Conservation (phyloP, 2,113 vertebrate genomes). For the Alouatta palliata region DNA sequence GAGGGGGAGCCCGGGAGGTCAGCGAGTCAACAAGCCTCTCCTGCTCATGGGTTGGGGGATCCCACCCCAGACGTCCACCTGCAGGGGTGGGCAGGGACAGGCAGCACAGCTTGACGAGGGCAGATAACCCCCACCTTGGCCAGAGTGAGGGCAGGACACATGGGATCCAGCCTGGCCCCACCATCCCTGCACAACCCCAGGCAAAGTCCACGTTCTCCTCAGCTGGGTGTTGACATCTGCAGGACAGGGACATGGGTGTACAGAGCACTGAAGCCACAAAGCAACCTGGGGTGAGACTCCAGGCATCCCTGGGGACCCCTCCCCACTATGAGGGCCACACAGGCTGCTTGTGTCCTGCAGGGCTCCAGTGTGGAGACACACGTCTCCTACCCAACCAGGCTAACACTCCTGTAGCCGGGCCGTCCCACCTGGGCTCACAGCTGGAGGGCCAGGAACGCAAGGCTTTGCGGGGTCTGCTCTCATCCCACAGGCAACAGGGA, state of each 20-base stretch:
- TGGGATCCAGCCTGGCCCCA: not conserved
- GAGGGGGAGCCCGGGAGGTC: not conserved
- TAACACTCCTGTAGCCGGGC: too few relatives aligned
- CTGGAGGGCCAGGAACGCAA: not conserved
- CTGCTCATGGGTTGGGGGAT: too few relatives aligned
- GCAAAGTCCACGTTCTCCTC: not conserved
- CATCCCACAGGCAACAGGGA: not conserved
- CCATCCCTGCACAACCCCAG: not conserved
- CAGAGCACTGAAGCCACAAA: slow-evolving; percentile 42
- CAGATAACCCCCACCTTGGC: not conserved
- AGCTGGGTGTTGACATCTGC: not conserved
- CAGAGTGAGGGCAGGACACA: not conserved
- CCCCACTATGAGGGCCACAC: not conserved
- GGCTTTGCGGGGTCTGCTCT: not conserved
- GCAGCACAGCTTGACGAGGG: not conserved
- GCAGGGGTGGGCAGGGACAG: not conserved
- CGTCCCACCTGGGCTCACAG: rapidly evolving
- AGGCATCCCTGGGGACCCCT: rapidly evolving
- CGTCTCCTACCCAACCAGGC: not conserved
- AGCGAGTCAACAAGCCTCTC: not conserved
- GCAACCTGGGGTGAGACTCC: not conserved
- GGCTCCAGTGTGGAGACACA: not conserved
- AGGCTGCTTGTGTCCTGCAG: not conserved
- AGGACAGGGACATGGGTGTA: not conserved
- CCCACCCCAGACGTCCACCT: not conserved